These are phyloP conservation scores for Gisinianus flammeolus DNA, from an alignment of 2,888 invertebrate genomes.

Conservation along the genomic window DNA sequence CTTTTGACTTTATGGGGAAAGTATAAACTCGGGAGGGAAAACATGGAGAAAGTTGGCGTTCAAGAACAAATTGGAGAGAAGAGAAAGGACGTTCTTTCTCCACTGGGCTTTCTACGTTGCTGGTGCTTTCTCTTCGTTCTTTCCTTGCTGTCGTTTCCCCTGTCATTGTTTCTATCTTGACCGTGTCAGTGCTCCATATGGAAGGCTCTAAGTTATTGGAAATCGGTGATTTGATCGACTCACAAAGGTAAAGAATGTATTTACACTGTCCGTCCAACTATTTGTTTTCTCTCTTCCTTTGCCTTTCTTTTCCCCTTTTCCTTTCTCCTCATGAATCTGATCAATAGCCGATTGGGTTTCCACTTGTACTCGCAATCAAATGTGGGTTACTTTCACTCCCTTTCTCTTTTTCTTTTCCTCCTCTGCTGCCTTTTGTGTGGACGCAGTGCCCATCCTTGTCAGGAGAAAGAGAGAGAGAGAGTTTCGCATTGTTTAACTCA, in stretches of 20 bases:
- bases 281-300: slow-evolving; percentile 13
- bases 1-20: slow-evolving; percentile 16
- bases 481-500: slow-evolving; percentile 12
- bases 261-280: slow-evolving; percentile 18
- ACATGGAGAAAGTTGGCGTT: background rate
- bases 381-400: background rate
- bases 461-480: background rate
- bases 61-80: background rate
- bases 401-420: background rate
- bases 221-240: slow-evolving; percentile 9
- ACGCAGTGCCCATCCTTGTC: no score
- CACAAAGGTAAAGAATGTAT: slow-evolving; percentile 22
- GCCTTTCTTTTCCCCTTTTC: background rate
- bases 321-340: background rate
- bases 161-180: background rate
- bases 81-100: background rate
- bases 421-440: no score
- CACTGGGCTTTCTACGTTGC: background rate
- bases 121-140: background rate
- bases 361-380: background rate
- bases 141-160: background rate
- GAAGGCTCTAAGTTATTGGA: slow-evolving; percentile 1
- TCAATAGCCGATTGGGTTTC: background rate
- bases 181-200: slow-evolving; percentile 4
- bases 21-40: background rate